Conservation (phyloP, 2,113 vertebrate species). For the Zapus hudsonius region DNA sequence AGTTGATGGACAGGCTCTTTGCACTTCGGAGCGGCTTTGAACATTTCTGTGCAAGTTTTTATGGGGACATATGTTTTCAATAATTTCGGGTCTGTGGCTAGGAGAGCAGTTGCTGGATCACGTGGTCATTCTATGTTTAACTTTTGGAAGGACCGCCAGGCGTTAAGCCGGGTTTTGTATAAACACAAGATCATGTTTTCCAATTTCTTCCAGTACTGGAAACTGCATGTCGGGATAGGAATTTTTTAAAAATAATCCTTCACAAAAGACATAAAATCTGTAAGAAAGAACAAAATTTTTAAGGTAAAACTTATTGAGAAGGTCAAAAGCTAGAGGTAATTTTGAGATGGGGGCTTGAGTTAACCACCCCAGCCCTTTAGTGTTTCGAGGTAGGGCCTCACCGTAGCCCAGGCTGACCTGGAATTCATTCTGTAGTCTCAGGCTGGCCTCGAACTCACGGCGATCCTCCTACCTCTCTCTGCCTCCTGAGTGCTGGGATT, state of each 20-base stretch:
- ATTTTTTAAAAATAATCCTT: slow-evolving; percentile 5
- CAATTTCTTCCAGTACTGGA: slow-evolving; percentile 65
- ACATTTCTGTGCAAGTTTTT: not conserved
- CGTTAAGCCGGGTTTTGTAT: slow-evolving; percentile 63
- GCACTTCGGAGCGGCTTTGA: not conserved
- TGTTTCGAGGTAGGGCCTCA: too few relatives aligned
- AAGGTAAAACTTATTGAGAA: slow-evolving; percentile 47
- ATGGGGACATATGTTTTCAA: slow-evolving; percentile 59
- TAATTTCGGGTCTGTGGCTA: slow-evolving; percentile 15
- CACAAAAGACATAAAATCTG: slow-evolving; percentile 33
- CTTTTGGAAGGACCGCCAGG: slow-evolving; percentile 69
- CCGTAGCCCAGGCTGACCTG: too few relatives aligned
- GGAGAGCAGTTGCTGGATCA: slow-evolving; percentile 41
- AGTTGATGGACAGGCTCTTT: slow-evolving; percentile 6
- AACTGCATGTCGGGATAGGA: slow-evolving; percentile 60
- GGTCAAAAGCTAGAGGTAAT: not conserved
- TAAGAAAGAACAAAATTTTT: slow-evolving; percentile 40
- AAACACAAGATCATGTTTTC: slow-evolving; percentile 73
- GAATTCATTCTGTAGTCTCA: too few relatives aligned
- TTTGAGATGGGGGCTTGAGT: not conserved
- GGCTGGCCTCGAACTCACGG: too few relatives aligned
- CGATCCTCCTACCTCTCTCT: too few relatives aligned
- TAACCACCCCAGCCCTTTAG: not conserved
- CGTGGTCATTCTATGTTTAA: slow-evolving; percentile 64
- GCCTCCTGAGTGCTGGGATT: too few relatives aligned